phyloP scores from a whole-genome alignment of 2,113 vertebrate genomes.

The Bubo blakistoni region DNA sequence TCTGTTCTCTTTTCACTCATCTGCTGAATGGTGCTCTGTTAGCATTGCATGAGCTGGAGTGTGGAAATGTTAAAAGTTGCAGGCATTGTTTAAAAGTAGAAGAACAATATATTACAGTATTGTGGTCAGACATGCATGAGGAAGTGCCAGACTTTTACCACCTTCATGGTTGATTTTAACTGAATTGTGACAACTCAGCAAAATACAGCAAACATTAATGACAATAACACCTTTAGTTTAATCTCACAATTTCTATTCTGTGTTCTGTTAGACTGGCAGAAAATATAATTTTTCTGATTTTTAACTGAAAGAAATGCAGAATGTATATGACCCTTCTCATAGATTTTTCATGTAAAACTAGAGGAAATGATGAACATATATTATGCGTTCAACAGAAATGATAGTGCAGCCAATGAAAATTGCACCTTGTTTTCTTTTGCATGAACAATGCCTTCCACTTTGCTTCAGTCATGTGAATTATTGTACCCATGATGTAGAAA shows the following conservation, averaged over 20 bases:
- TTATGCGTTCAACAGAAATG: not conserved
- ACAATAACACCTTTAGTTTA: not conserved
- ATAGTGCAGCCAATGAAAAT: not conserved
- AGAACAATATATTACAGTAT: not conserved
- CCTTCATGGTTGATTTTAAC: slow-evolving; percentile 7
- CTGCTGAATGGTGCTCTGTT: not conserved
- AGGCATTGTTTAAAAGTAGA: slow-evolving; percentile 10
- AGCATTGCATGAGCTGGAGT: not conserved
- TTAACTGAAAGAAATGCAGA: not conserved
- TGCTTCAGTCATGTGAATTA: not conserved
- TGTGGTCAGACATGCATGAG: not conserved
- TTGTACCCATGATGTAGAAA: not conserved
- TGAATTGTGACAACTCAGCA: not conserved
- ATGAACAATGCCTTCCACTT: not conserved
- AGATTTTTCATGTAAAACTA: not conserved
- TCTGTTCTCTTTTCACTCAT: slow-evolving; percentile 51
- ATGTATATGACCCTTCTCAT: not conserved
- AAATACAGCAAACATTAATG: not conserved
- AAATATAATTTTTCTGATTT: not conserved
- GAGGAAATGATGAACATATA: not conserved
- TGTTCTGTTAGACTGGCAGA: not conserved
- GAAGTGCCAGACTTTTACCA: not conserved
- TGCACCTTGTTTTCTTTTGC: not conserved
- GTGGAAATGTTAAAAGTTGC: slow-evolving; percentile 11
- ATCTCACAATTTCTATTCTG: not conserved